Evolutionary conservation across 2,888 invertebrate genomes (phyloP).

Genomic region (Labia minor): DNA sequence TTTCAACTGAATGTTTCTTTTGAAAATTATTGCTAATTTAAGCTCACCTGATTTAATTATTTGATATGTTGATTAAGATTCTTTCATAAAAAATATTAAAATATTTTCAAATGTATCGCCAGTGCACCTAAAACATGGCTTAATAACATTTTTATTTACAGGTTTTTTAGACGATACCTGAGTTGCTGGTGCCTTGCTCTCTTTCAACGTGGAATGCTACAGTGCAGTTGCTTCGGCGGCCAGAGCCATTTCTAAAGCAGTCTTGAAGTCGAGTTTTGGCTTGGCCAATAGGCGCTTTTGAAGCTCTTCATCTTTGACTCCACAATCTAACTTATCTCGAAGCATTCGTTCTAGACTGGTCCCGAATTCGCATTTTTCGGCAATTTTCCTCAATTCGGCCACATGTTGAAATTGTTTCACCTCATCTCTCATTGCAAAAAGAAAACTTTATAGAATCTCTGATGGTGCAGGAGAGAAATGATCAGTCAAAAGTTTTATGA

Average conservation of each 20-base stretch:
- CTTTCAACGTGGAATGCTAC: neutral
- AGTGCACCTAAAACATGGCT: neutral
- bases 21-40: no score
- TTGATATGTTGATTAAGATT: no score
- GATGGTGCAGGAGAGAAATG: constrained; percentile 17
- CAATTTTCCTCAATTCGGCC: constrained; percentile 16
- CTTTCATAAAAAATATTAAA: no score
- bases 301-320: constrained; percentile 5
- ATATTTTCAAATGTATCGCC: no score
- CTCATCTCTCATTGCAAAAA: neutral
- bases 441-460: constrained; percentile 9
- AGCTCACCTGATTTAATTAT: no score
- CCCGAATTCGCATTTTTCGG: constrained; percentile 19
- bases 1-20: no score
- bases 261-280: neutral
- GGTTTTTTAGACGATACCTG: neutral
- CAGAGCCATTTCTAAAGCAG: constrained; percentile 13
- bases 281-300: constrained; percentile 16
- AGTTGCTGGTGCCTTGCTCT: neutral
- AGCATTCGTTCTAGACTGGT: constrained; percentile 13
- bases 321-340: constrained; percentile 18
- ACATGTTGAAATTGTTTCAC: neutral
- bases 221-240: neutral
- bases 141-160: neutral
- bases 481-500: neutral